Base-by-base conservation (phyloP, 1,140 invertebrate species). In the Polypedilum pembai region DNA sequence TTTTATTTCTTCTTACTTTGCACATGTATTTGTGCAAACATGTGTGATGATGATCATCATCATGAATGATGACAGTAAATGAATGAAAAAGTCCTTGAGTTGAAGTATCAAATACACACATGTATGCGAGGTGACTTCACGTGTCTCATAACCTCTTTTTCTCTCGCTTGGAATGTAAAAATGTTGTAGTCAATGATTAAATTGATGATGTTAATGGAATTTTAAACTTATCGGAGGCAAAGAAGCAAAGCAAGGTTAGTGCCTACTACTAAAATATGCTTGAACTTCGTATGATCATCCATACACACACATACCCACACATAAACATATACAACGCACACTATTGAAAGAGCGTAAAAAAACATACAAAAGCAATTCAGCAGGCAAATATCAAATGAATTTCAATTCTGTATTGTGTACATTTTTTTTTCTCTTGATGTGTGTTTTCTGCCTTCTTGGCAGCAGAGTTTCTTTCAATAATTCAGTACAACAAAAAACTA, bases 401-500 rank as follows among this genome's bases (percentile, higher is more conserved):
- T 33, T 56, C 10, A 56, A 56, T 56, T 56, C 45, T 56, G n/a
- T 56, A 56, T 56, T 56, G 45, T 56, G 45, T 56, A 56, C 45
- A 56, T 56, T 0, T 45, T 45, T 45, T 45, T 45, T 45, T 56
- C 45, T 56, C 45, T 56, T 56, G 12, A 15, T 56, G 45, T 56
- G 45, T 56, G n/a, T 56, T 56, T 56, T 56, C 3, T 56, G 45
- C 45, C 45, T 56, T 56, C 45, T 56, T 56, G 45, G 45, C 45
- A 56, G 24, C 45, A n/a, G 12, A 56, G 45, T 56, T 56, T 56
- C 45, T 56, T 56, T 56, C 45, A 56, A 56, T 56, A 56, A 56
- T 56, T 56, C 45, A 56, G 45, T 56, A 56, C 45, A 56, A 56
- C 45, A 56, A 56, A 56, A 56, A 56, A 56, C 45, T 56, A 56